Evolutionary conservation across 2,113 vertebrate species (phyloP).

Genomic region (Ophiodon elongatus): DNA sequence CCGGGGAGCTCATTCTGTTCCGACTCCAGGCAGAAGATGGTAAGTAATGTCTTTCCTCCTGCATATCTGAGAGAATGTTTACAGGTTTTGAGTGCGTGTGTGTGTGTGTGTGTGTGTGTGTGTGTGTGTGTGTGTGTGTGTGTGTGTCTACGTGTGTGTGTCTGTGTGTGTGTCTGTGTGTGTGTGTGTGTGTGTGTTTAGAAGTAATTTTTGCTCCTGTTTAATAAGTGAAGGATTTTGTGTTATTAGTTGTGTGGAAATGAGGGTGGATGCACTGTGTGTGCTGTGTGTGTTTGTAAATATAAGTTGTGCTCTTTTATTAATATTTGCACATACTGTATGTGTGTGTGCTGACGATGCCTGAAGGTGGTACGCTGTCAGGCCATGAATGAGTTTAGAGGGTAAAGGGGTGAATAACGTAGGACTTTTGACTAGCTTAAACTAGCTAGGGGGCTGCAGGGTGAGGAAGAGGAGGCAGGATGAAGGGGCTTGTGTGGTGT

Average conservation of each 20-base stretch:
- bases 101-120: constrained; percentile 30
- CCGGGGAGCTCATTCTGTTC: constrained; percentile 76
- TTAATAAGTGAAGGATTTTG: constrained; percentile 55
- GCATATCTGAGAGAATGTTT: constrained; percentile 63
- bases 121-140: constrained; percentile 35
- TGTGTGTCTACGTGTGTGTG: constrained; percentile 47
- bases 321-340: constrained; percentile 22
- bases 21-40: constrained; percentile 82
- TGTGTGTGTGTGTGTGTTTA: constrained; percentile 40
- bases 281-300: constrained; percentile 43
- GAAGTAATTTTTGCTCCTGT: constrained; percentile 39
- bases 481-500: constrained; percentile 22
- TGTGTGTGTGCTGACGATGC: constrained; percentile 47
- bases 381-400: constrained; percentile 48
- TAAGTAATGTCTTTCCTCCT: constrained; percentile 77
- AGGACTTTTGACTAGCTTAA: constrained; percentile 43
- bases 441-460: constrained; percentile 26
- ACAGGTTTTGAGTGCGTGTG: constrained; percentile 55
- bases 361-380: constrained; percentile 48
- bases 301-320: constrained; percentile 38
- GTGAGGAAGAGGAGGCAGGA: constrained; percentile 27
- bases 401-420: constrained; percentile 48
- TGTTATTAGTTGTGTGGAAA: constrained; percentile 48
- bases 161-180: constrained; percentile 34
- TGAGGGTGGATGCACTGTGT: constrained; percentile 28